Evolutionary conservation across 1,140 invertebrate species (phyloP), one percentile per base, ranked within the genome.

Genomic region (Rhynchophorus ferrugineus): DNA sequence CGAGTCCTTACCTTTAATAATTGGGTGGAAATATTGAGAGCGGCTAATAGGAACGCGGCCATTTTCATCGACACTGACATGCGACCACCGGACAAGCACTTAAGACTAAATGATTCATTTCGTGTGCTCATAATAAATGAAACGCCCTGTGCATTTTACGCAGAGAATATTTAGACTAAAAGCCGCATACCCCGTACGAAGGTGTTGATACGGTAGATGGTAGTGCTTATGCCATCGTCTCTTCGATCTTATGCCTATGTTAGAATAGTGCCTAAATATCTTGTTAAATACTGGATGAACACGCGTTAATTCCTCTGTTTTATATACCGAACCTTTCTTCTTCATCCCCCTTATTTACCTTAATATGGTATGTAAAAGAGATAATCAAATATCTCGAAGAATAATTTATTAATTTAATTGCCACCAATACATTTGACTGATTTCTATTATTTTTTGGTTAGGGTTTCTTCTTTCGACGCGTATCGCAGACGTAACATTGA

Each of bases 191-290:
- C 43, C 38, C 48, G 22, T 52, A 44, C 49, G n/a, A 52, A 52
- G 43, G 41, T 52, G 42, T 50, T 51, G 19, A 53, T 53, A 54
- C 47, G 49, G 44, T 53, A 49, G 47, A 50, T 57, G 56, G 56
- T 57, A 48, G 50, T 49, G 44, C 48, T 44, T 45, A 51, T 57
- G 54, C 55, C 58, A 57, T 55, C 56, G 52, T 58, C 34, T 60
- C n/a, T n/a, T n/a, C 56, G 42, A 56, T 61, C 59, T 61, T 61
- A 61, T 61, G 59, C 59, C 59, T 61, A 50, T 55, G 18, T 50
- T 60, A 63, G 61, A 64, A 59, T 64, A 64, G 62, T 64, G 62
- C 62, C 62, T 64, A 60, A 50, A 50, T 57, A 45, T 56, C 50
- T 52, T 57, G 41, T 19, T 52, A 56, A 11, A 11, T 29, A 29